These are phyloP conservation scores for Drosophila oshimai DNA, from an alignment of 1,140 invertebrate genomes.

Conservation along the genomic window DNA sequence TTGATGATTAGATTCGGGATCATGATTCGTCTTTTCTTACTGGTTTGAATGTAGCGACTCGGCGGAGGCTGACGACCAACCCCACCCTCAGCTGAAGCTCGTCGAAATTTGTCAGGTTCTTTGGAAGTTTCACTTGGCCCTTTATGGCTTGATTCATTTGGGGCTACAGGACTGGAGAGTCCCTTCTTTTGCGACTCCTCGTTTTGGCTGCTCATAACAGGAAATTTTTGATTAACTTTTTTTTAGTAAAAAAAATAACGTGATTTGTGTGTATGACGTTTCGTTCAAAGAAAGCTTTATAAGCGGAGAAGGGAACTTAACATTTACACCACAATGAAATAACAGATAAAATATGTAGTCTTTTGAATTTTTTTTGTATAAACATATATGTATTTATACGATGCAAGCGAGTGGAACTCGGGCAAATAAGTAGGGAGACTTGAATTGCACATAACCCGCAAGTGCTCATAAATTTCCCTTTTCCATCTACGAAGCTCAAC, in stretches of 20 bases:
- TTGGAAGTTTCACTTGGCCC: background rate
- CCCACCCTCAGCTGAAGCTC: background rate
- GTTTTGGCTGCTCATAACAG: background rate
- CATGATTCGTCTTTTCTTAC: background rate
- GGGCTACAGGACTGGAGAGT: background rate
- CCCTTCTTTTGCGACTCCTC: background rate
- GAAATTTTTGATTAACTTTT: background rate
- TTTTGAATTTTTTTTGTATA: conserved; percentile 26
- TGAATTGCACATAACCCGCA: conserved; percentile 17
- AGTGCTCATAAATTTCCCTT: conserved; percentile 67
- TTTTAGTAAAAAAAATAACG: background rate
- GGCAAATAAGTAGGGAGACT: background rate
- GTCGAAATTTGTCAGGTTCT: background rate
- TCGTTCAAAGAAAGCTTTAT: conserved; percentile 1
- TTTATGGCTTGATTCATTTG: background rate
- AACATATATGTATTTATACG: conserved; percentile 17
- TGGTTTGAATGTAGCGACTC: conserved; percentile 28
- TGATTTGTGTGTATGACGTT: background rate
- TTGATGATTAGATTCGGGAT: background rate
- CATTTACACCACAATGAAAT: background rate
- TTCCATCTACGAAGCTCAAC: conserved; percentile 32
- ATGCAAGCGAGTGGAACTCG: background rate
- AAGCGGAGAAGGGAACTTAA: no score
- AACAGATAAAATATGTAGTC: background rate
- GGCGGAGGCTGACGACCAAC: background rate